Evolutionary conservation across 2,113 vertebrate genomes (phyloP).

Genomic region (Silurus meridionalis): DNA sequence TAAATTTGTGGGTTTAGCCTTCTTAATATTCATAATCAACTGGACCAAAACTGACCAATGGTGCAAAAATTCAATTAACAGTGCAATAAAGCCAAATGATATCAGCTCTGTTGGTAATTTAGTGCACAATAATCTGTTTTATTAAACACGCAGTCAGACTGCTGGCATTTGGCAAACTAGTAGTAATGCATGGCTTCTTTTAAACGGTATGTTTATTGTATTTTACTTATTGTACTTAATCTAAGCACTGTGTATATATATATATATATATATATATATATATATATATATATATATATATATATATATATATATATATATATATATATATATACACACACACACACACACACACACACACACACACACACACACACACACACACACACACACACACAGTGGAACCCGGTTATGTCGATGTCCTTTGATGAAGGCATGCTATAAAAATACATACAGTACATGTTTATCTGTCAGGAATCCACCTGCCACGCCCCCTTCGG

Average conservation of each 20-base stretch:
- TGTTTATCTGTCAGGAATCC: too few species aligned
- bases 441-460: too few species aligned
- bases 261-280: too few species aligned
- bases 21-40: neutral
- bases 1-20: neutral
- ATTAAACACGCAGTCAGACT: neutral
- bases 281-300: too few species aligned
- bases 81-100: neutral
- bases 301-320: too few species aligned
- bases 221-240: neutral
- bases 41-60: neutral
- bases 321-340: too few species aligned
- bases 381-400: too few species aligned
- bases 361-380: too few species aligned
- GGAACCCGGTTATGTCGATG: too few species aligned
- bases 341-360: too few species aligned
- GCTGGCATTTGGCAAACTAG: neutral
- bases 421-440: too few species aligned
- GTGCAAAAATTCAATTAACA: neutral
- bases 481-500: too few species aligned
- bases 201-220: neutral
- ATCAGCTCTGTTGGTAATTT: neutral
- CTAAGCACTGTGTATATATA: neutral
- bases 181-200: neutral
- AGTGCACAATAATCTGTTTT: neutral